Evolutionary conservation across 2,888 invertebrate species (phyloP).

Genomic region (Lutraria lutraria): DNA sequence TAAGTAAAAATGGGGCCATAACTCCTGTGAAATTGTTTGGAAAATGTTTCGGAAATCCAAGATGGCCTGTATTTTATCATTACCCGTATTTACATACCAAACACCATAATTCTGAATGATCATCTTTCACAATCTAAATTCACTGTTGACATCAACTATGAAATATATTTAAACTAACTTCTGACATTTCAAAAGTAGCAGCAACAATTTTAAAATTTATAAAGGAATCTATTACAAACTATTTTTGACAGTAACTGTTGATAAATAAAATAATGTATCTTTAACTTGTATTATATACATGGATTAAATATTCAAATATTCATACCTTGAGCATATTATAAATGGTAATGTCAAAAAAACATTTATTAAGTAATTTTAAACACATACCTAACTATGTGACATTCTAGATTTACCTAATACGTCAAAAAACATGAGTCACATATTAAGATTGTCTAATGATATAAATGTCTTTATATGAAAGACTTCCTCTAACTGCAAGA

Average conservation of each 20-base stretch:
- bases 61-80: too few species aligned
- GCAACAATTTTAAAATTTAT: too few species aligned
- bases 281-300: not conserved
- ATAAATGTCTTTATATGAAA: not conserved
- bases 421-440: not conserved
- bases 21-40: too few species aligned
- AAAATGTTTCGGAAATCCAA: too few species aligned
- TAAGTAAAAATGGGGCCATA: too few species aligned
- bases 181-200: not conserved
- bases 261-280: conserved; percentile 12
- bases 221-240: not conserved
- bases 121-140: too few species aligned
- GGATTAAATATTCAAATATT: not conserved
- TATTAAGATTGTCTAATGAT: not conserved
- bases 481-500: too few species aligned
- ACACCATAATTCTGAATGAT: too few species aligned
- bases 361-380: not conserved
- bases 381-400: not conserved
- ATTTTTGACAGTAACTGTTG: not conserved
- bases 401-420: not conserved
- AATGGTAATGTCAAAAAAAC: not conserved
- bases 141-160: too few species aligned
- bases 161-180: not conserved
- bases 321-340: not conserved
- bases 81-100: too few species aligned